Conservation (phyloP, 2,113 vertebrate species). For the Pluvialis apricaria region DNA sequence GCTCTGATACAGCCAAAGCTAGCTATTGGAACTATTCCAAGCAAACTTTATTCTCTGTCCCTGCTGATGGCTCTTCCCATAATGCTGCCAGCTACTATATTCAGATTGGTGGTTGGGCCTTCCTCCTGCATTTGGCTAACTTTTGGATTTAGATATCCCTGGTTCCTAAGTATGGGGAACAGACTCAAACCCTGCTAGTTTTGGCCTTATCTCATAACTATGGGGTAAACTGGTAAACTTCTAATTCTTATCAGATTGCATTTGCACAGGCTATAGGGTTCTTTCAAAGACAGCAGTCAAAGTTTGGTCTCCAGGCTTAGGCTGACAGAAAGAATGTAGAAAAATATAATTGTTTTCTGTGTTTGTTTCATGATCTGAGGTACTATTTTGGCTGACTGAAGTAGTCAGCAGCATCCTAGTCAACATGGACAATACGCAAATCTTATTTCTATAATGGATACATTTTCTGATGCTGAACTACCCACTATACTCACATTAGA, state of each 20-base stretch:
- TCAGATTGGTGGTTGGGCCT: neutral
- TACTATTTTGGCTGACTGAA: neutral
- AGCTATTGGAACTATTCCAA: neutral
- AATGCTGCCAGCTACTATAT: neutral
- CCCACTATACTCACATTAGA: neutral
- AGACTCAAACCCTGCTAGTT: neutral
- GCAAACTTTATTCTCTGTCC: neutral
- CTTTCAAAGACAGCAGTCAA: neutral
- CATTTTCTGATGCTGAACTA: neutral
- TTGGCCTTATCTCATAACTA: neutral
- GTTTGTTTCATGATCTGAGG: neutral
- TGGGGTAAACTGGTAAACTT: neutral
- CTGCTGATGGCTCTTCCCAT: neutral
- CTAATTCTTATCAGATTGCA: neutral
- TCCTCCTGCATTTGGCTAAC: neutral
- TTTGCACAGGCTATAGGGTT: neutral
- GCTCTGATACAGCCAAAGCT: neutral
- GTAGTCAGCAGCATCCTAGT: neutral
- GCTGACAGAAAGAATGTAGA: neutral
- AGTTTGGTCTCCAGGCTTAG: neutral
- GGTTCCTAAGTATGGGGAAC: neutral
- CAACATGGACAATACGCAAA: neutral
- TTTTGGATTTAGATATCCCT: neutral
- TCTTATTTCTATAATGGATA: neutral
- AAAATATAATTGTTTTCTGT: neutral